These are phyloP conservation scores for Eubucco bourcierii DNA, from an alignment of 2,113 vertebrate genomes.

Conservation along the genomic window DNA sequence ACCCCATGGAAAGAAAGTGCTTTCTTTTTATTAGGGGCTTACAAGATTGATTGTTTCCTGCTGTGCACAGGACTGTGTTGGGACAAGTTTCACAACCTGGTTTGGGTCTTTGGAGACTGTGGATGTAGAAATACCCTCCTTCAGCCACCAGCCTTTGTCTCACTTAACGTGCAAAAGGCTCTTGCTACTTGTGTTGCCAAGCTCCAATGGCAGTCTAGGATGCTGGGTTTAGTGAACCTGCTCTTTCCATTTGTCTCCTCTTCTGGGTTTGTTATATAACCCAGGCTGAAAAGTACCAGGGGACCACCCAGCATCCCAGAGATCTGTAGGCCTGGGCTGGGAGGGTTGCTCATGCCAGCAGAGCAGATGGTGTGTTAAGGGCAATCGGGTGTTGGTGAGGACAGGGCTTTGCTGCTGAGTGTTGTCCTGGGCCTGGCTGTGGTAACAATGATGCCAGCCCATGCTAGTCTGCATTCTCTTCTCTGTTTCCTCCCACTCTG, in stretches of 20 bases:
- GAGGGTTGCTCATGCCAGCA: neutral
- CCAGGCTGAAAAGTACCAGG: neutral
- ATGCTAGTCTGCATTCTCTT: neutral
- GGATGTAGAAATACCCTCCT: neutral
- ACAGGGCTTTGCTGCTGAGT: accelerated
- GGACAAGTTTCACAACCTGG: neutral
- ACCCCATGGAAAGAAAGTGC: constrained; percentile 51
- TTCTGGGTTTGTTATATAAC: neutral
- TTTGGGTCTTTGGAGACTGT: neutral
- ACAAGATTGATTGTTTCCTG: constrained; percentile 36
- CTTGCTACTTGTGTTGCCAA: neutral
- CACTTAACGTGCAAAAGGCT: neutral
- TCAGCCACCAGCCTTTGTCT: neutral
- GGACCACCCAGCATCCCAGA: neutral
- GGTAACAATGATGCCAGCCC: neutral
- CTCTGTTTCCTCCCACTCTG: neutral
- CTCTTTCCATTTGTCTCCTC: neutral
- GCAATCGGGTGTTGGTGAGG: neutral
- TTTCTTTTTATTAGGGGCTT: constrained; percentile 23
- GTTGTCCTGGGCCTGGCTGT: neutral
- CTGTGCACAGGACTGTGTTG: neutral
- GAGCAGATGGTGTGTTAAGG: neutral
- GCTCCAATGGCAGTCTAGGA: neutral
- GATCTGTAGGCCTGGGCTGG: neutral
- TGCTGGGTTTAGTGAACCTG: neutral